Conservation (phyloP, 2,113 vertebrate species). For the Ictidomys tridecemlineatus region DNA sequence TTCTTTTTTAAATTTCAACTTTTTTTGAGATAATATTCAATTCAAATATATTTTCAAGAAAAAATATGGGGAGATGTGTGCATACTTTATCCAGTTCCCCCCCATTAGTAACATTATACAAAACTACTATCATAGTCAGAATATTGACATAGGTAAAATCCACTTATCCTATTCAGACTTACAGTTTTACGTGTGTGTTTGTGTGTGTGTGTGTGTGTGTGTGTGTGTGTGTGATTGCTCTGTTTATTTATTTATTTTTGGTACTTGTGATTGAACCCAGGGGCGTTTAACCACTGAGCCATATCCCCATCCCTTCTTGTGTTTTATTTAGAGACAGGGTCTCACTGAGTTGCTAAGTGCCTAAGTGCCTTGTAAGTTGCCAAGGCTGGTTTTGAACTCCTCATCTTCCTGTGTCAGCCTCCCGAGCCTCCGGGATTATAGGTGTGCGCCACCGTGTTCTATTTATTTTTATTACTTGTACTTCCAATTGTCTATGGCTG, state of each 20-base stretch:
- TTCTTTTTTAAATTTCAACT: neutral
- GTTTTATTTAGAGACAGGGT: too few relatives aligned
- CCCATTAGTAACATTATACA: neutral
- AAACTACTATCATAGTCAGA: neutral
- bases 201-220: neutral
- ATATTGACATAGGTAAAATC: neutral
- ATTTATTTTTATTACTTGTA: neutral
- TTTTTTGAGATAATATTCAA: neutral
- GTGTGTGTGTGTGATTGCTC: neutral
- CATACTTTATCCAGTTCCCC: neutral
- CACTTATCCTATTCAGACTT: neutral
- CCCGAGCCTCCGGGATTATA: too few relatives aligned
- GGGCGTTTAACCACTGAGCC: too few relatives aligned
- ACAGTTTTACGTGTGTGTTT: neutral
- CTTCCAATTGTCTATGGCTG: neutral
- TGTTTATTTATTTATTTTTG: neutral
- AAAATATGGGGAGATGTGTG: neutral
- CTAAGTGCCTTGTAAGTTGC: too few relatives aligned
- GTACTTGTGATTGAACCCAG: too few relatives aligned
- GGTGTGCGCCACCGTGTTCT: too few relatives aligned
- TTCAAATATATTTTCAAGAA: neutral
- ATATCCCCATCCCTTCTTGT: too few relatives aligned
- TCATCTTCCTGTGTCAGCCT: too few relatives aligned
- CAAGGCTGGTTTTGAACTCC: too few relatives aligned
- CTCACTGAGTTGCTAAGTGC: too few relatives aligned